Base-by-base conservation (phyloP, 2,797 vertebrate species). In the Falco biarmicus region DNA sequence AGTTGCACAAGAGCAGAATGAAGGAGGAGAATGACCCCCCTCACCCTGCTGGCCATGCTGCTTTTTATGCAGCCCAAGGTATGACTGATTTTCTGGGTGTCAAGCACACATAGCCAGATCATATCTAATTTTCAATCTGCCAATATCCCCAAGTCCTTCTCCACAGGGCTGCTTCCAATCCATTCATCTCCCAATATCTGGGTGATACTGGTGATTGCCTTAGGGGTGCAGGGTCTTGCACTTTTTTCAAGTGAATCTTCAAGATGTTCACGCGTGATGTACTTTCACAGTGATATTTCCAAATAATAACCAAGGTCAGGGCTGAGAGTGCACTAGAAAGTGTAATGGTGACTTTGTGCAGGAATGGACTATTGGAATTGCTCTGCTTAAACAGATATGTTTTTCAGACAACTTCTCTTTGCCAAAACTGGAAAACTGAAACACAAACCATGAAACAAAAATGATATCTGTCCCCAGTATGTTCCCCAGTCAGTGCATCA, bases 21-120 rank as follows among this genome's bases (percentile, higher is more conserved):
- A 28, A 74, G 41, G 24, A 6, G 2, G 4, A 80, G 26, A 86
- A 43, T 37, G 53, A n/a, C 4, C 6, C 68, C 7, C 4, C 18
- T 74, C 0, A 0, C 18, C 25, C 45, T 57, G 10, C 21, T 3
- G 1, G 2, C 16, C 37, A 26, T 0, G 1, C 19, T 73, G 17
- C 7, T 77, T 90, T 79, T 31, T 41, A 25, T 41, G 8, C 32
- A 78, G 5, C 8, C 24, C 48, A 80, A 32, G 26, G 4, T 10
- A 48, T 1, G 3, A 2, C 2, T 63, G 9, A 1, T 59, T 83
- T 91, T 21, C 65, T 39, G 29, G 28, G 10, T 5, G 41, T 25
- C 13, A 54, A 76, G 12, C 2, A 7, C 9, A 20, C 12, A 29
- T 32, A 65, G 9, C 16, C 47, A 47, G 4, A 10, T 39, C 39